phyloP scores from a whole-genome alignment of 2,888 invertebrate species.

The Proisotoma minuta region DNA sequence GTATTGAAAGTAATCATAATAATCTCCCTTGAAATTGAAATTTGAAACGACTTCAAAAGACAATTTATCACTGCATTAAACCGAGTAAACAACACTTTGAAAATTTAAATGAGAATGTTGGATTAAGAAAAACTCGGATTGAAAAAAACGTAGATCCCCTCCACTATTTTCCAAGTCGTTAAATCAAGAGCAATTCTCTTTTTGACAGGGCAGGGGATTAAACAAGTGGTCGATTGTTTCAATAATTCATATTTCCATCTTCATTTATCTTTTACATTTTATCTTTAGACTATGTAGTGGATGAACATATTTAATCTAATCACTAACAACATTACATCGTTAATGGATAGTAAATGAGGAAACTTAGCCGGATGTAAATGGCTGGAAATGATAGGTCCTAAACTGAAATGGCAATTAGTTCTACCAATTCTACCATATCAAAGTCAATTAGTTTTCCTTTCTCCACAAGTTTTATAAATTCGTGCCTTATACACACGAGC shows the following conservation, averaged over 20 bases:
- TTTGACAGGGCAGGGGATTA: too few relatives aligned
- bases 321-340: not conserved
- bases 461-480: slow-evolving; percentile 1
- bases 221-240: too few relatives aligned
- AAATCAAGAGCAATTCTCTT: too few relatives aligned
- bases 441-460: slow-evolving; percentile 10
- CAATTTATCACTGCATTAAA: too few relatives aligned
- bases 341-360: not conserved
- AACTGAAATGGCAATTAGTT: slow-evolving; percentile 15
- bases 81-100: too few relatives aligned
- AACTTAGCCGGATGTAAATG: not conserved
- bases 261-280: not conserved
- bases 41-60: too few relatives aligned
- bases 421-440: slow-evolving; percentile 10
- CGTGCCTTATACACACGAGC: not conserved
- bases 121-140: too few relatives aligned
- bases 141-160: slow-evolving; percentile 35
- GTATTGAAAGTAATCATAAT: too few relatives aligned
- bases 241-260: not conserved
- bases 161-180: slow-evolving; percentile 22
- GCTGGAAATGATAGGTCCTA: slow-evolving; percentile 2
- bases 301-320: not conserved
- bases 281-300: not conserved
- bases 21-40: too few relatives aligned
- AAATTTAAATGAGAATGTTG: too few relatives aligned